Percentiles rank a stretch among this genome's conserved stretches.
phyloP scores from a whole-genome alignment of 2,797 vertebrate genomes.

The Sebastes nivosus region DNA sequence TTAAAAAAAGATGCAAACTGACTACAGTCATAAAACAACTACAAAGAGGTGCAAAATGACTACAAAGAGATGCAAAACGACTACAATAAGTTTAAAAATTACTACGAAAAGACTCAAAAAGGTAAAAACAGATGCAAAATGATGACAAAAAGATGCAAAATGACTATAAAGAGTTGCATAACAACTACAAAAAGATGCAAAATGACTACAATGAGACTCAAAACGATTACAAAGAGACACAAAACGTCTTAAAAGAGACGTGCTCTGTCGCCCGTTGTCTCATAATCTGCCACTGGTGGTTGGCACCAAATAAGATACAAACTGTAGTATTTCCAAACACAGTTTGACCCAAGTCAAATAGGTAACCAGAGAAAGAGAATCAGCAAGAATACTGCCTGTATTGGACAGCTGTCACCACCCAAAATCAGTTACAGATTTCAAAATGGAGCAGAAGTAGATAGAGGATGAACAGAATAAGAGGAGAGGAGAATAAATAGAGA shows the following conservation, averaged over 20 bases:
- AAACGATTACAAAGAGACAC: background rate
- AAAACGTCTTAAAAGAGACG: background rate
- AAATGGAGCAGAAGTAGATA: slow-evolving; percentile 27
- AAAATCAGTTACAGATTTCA: slow-evolving; percentile 39
- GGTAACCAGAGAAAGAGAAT: slow-evolving; percentile 14
- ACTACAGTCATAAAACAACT: background rate
- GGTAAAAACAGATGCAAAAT: background rate
- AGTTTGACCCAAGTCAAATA: slow-evolving; percentile 16
- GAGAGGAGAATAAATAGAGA: slow-evolving; percentile 22
- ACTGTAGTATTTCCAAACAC: background rate
- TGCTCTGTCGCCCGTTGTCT: background rate
- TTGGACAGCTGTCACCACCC: slow-evolving; percentile 27
- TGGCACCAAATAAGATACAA: background rate
- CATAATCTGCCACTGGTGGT: background rate
- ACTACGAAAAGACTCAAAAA: too few species aligned
- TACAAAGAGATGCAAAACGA: too few species aligned
- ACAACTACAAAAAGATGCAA: background rate
- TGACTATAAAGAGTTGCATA: background rate
- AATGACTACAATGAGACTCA: background rate
- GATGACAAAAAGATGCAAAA: background rate
- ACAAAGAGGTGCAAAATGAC: too few species aligned
- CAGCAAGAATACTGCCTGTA: background rate
- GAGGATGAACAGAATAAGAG: slow-evolving; percentile 13
- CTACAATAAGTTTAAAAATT: too few species aligned
- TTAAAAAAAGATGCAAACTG: background rate